phyloP scores from a whole-genome alignment of 2,888 invertebrate genomes.

The Smittia aterrima region DNA sequence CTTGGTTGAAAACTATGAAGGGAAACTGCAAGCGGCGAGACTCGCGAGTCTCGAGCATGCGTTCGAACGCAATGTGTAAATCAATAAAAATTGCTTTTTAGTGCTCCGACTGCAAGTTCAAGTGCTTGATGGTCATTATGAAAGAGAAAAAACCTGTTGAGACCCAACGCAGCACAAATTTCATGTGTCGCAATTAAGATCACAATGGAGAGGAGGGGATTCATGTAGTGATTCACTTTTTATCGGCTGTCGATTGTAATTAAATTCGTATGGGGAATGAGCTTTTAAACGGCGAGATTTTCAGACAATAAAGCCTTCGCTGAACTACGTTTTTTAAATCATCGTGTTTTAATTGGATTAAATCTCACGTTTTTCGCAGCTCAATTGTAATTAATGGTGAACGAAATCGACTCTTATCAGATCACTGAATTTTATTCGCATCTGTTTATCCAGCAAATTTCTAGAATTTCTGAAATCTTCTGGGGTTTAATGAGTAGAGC shows the following conservation, averaged over 20 bases:
- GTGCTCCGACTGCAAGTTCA: no score
- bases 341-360: no score
- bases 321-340: no score
- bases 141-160: conserved; percentile 18
- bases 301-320: no score
- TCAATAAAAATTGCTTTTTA: not conserved
- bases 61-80: not conserved
- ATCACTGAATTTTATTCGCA: no score
- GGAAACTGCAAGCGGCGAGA: not conserved
- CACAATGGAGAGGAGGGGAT: not conserved
- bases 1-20: not conserved
- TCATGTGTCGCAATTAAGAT: conserved; percentile 24
- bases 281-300: not conserved
- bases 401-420: no score
- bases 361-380: no score
- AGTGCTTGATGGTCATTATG: conserved; percentile 22
- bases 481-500: no score
- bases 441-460: no score
- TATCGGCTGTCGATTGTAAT: conserved; percentile 9
- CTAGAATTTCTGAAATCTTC: no score
- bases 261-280: not conserved
- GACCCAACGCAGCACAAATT: not conserved
- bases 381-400: no score
- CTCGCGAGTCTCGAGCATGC: not conserved
- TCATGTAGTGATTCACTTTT: not conserved